phyloP scores from a whole-genome alignment of 2,113 vertebrate species.

The Agapornis roseicollis region DNA sequence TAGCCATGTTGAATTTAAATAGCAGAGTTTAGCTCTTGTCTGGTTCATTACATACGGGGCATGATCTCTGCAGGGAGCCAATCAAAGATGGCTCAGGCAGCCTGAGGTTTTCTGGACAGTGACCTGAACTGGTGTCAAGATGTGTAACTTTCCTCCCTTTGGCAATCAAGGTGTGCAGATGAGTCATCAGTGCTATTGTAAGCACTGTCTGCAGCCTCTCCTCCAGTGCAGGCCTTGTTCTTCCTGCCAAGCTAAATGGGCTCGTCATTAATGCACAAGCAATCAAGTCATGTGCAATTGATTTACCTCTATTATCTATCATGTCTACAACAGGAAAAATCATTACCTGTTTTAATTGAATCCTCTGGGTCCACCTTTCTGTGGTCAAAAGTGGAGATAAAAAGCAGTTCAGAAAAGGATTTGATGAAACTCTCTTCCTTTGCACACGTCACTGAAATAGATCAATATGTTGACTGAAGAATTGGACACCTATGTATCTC shows the following conservation, averaged over 20 bases:
- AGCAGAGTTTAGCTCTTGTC: not conserved
- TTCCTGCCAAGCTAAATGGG: not conserved
- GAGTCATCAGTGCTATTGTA: not conserved
- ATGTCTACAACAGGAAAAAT: not conserved
- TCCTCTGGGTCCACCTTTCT: not conserved
- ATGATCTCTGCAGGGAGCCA: not conserved
- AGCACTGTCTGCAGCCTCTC: not conserved
- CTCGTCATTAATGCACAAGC: not conserved
- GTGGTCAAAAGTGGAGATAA: not conserved
- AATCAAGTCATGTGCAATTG: not conserved
- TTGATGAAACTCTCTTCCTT: not conserved
- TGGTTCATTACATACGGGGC: rapidly evolving
- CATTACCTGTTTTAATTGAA: not conserved
- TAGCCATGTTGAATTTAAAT: not conserved
- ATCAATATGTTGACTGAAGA: not conserved
- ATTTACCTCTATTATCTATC: not conserved
- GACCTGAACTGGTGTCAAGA: not conserved
- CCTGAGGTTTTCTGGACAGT: not conserved
- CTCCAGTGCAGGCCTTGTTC: not conserved
- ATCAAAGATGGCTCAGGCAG: not conserved
- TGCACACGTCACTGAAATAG: rapidly evolving
- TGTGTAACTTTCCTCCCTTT: not conserved
- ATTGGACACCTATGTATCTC: not conserved
- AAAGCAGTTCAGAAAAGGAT: not conserved
- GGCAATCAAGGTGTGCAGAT: not conserved